Base-by-base conservation (phyloP, 2,113 vertebrate genomes). In the Cyanoliseus patagonus region DNA sequence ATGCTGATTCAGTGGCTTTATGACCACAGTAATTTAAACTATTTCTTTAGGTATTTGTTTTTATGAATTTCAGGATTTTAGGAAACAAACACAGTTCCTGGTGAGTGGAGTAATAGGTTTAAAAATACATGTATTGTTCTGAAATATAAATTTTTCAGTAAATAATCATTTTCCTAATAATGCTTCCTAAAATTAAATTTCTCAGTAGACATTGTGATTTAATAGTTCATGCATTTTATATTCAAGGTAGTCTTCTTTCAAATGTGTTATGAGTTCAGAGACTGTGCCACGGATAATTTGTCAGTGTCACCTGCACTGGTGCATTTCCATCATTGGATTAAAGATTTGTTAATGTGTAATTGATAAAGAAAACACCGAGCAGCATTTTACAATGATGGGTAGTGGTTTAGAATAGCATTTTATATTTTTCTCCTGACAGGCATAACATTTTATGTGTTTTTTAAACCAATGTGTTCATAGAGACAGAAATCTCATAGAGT, bases 321-420 rank as follows among this genome's bases (percentile, higher is more conserved):
- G 93, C 88, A 0, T 96, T 97, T 97, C 93, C 96, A 97, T 97
- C 97, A 98, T 94, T 97, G 97, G 97, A 98, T 98, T 98, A 98
- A 97, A 96, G 94, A 94, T 92, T 97, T 97, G 97, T 98, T 98
- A 98, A 98, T 97, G 92, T 96, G 95, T 94, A 97, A 97, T 98
- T 98, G 97, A 98, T 98, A 98, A 98, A 97, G 97, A 97, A 98
- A 98, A 98, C 97, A 98, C 94, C 83, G 84, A 86, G 94, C 95
- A 95, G 94, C 92, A 89, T 98, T 98, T 97, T 98, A 69, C 92
- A 95, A 62, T 97, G 94, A 98, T 97, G 91, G 80, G 88, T 95
- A 95, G 96, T 97, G 86, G 95, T 97, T 97, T 97, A 97, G 94
- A 96, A 97, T 96, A 97, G 67, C 92, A 95, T 98, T 98, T 97